Conservation (phyloP, 2,888 invertebrate species). For the Calliphora vomitoria region DNA sequence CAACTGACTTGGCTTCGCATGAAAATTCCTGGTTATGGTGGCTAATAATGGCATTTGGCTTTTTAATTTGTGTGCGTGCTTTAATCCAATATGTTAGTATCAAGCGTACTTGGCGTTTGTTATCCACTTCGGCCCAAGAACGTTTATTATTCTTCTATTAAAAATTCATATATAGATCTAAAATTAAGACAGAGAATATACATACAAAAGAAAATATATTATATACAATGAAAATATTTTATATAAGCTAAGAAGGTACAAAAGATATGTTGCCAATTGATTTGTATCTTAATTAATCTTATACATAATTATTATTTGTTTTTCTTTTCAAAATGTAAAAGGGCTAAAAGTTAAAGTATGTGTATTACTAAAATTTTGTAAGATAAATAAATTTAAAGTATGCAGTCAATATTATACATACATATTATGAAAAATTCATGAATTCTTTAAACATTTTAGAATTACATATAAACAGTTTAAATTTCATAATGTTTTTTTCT, state of each 20-base stretch:
- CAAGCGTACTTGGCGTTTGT: constrained; percentile 94
- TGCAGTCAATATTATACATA: background rate
- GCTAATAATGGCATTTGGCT: constrained; percentile 95
- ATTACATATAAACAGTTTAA: background rate
- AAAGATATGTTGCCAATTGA: constrained; percentile 60
- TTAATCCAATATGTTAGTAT: constrained; percentile 95
- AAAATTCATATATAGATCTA: constrained; percentile 71
- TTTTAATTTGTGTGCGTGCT: constrained; percentile 94
- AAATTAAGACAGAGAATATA: constrained; percentile 44
- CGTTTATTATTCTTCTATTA: constrained; percentile 94
- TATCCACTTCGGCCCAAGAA: constrained; percentile 94
- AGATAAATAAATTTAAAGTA: background rate
- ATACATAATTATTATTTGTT: background rate
- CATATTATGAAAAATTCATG: background rate
- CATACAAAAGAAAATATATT: constrained; percentile 30
- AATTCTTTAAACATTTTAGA: background rate
- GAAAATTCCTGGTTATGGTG: constrained; percentile 97
- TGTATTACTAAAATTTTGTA: background rate
- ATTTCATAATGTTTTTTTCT: background rate
- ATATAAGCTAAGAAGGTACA: constrained; percentile 56
- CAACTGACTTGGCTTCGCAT: constrained; percentile 93
- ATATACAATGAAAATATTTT: constrained; percentile 51
- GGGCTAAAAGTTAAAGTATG: background rate
- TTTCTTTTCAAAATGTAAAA: background rate
- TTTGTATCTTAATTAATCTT: constrained; percentile 47